Conservation (phyloP, 1,140 invertebrate genomes). For the Aphelinus certus region DNA sequence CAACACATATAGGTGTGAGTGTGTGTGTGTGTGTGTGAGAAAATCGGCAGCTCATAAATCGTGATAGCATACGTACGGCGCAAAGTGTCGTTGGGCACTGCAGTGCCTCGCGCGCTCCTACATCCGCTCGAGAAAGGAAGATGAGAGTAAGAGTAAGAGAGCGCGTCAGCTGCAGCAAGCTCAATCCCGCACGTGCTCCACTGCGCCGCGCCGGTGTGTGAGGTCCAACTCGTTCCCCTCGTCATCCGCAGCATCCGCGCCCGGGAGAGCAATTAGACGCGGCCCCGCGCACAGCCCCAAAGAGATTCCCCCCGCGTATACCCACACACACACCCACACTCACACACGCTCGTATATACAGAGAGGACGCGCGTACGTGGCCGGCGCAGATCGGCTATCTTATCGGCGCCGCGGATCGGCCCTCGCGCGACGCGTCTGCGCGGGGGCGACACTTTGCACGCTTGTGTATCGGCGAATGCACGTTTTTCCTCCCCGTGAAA, state of each 20-base stretch:
- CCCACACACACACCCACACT: not conserved
- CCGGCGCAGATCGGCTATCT: no score
- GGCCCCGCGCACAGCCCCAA: not conserved
- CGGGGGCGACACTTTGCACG: constrained; percentile 32
- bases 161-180: not conserved
- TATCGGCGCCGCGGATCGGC: not conserved
- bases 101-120: no score
- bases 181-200: not conserved
- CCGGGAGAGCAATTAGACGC: constrained; percentile 31
- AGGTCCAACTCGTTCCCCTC: not conserved
- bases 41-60: no score
- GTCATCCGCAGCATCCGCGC: not conserved
- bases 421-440: not conserved
- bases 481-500: constrained; percentile 12
- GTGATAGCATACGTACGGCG: no score
- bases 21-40: no score
- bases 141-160: not conserved
- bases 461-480: constrained; percentile 13
- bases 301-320: not conserved
- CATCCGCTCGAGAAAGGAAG: not conserved
- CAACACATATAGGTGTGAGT: no score
- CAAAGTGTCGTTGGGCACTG: no score
- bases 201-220: not conserved
- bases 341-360: constrained; percentile 1
- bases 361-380: not conserved